Evolutionary conservation across 2,888 invertebrate genomes (phyloP).

Genomic region (Lasioglossum morio): DNA sequence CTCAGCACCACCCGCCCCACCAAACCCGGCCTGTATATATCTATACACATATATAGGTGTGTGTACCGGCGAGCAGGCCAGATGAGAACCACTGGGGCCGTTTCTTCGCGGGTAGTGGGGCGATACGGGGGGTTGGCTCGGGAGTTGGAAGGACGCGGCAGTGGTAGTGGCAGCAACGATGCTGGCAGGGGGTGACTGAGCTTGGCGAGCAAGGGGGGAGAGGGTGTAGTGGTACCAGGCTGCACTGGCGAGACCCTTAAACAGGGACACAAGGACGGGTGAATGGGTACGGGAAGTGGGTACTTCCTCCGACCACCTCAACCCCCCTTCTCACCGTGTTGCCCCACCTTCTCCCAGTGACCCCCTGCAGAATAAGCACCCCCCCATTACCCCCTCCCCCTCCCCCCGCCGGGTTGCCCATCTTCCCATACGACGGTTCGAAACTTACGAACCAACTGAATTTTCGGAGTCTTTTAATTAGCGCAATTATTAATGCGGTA

Average conservation of each 20-base stretch:
- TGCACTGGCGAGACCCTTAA: constrained; percentile 68
- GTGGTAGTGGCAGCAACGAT: constrained; percentile 52
- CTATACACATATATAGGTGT: constrained; percentile 45
- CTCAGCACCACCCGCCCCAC: constrained; percentile 71
- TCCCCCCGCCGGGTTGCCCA: background rate
- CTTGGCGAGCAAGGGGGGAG: constrained; percentile 39
- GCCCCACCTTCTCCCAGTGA: constrained; percentile 45
- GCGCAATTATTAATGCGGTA: constrained; percentile 52
- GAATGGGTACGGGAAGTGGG: constrained; percentile 67
- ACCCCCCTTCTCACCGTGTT: constrained; percentile 27
- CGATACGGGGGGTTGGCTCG: constrained; percentile 58
- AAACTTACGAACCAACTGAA: constrained; percentile 54
- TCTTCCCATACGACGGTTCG: constrained; percentile 29
- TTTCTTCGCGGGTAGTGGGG: constrained; percentile 58
- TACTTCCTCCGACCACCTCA: constrained; percentile 66
- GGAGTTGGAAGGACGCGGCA: constrained; percentile 51
- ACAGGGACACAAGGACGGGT: constrained; percentile 70
- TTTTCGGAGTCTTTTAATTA: constrained; percentile 63
- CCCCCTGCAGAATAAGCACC: constrained; percentile 47
- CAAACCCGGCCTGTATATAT: constrained; percentile 37
- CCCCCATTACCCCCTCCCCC: background rate
- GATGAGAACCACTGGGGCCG: constrained; percentile 72
- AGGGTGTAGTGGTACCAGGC: constrained; percentile 75
- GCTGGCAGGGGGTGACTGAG: constrained; percentile 57
- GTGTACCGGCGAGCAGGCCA: constrained; percentile 40